Evolutionary conservation across 2,888 invertebrate species (phyloP), one percentile per base, ranked within the genome.

Genomic region (Oxyscelio sp.): DNA sequence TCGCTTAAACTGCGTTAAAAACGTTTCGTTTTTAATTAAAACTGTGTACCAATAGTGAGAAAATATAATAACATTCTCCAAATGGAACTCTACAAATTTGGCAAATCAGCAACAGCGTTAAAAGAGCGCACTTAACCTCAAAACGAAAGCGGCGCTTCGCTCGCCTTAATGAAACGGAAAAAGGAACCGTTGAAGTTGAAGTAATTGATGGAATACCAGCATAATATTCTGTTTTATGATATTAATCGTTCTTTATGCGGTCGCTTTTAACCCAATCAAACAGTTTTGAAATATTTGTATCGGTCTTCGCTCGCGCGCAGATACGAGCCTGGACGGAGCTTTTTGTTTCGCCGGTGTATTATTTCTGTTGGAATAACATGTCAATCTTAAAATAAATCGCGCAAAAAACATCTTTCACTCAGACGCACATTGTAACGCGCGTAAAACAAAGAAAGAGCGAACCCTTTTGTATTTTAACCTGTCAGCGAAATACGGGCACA

Each of bases 351-450:
- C 65, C 79, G 45, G 66, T 75, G 73, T 75, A 83, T 83, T 79
- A 74, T 74, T 73, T 79, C 59, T 79, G 83, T 79, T 80, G 84
- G 70, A 84, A 84, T 80, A 84, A 80, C 84, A 80, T 79, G 84
- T 80, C 80, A 84, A 84, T 84, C 84, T 84, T 80, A 70, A 84
- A 84, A 84, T 70, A 74, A 84, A 84, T 80, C 79, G 84, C 80
- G 77, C 85, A 81, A 77, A 85, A 85, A 77, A 56, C 81, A 80
- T 85, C 85, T 80, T 85, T 85, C 80, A 65, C 71, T 70, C 74
- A 65, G 83, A 65, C 40, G 27, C 73, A 59, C 59, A 79, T 73
- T 79, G 83, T 84, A 79, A 52, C 71, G 56, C 65, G 71, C 66
- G 74, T 77, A 77, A 74, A 84, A 84, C 75, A 84, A 80, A 84